A percentile compares a stretch with the other conserved stretches of the same genome.
Conservation (phyloP, 2,797 vertebrate genomes). For the Vespertilio murinus region DNA sequence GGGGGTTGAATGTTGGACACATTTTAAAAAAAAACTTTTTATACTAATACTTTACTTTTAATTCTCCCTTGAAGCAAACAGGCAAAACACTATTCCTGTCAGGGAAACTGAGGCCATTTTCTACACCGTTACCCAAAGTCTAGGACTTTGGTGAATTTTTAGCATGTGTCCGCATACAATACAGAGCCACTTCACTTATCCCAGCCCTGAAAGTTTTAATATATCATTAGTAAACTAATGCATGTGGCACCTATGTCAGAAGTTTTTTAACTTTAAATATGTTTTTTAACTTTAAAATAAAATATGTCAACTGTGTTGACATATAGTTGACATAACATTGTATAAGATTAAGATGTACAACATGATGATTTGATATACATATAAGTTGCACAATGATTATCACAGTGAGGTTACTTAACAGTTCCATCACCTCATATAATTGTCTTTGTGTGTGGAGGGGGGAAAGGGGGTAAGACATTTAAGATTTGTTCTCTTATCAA, state of each 20-base stretch:
- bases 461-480: neutral
- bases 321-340: neutral
- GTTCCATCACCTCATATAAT: neutral
- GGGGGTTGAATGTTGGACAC: neutral
- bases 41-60: constrained; percentile 10
- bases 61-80: neutral
- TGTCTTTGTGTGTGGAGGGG: neutral
- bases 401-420: neutral
- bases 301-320: neutral
- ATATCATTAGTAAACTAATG: neutral
- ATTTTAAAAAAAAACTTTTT: neutral
- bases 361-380: neutral
- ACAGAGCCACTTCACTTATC: neutral
- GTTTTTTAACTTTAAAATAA: neutral
- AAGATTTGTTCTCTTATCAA: neutral
- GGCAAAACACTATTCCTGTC: neutral
- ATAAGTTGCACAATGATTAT: neutral
- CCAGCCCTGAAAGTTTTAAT: neutral
- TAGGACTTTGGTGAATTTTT: neutral
- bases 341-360: neutral
- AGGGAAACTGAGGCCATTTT: neutral
- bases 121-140: neutral
- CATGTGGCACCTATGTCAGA: neutral
- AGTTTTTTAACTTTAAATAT: neutral
- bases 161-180: neutral